Conservation (phyloP, 2,797 vertebrate species). For the Spinus pinus region DNA sequence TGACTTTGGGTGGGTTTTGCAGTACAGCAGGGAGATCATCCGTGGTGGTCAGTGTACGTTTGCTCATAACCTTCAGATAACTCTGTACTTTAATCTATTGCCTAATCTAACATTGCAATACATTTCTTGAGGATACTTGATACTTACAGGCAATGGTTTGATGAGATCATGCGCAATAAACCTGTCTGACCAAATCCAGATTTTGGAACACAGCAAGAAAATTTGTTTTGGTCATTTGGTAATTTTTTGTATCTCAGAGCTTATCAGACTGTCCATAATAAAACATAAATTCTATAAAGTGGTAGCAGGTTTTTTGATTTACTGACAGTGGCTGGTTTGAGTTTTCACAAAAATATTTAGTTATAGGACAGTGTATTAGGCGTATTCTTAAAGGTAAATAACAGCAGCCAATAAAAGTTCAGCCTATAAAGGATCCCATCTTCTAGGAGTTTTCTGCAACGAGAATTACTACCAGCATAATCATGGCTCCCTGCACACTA, state of each 20-base stretch:
- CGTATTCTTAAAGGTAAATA: slow-evolving; percentile 82
- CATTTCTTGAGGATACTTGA: slow-evolving; percentile 59
- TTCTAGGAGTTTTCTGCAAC: slow-evolving; percentile 74
- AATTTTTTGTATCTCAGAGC: slow-evolving; percentile 61
- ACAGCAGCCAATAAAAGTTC: slow-evolving; percentile 81
- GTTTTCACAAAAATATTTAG: slow-evolving; percentile 80
- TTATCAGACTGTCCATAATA: slow-evolving; percentile 44
- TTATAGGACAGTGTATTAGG: slow-evolving; percentile 74
- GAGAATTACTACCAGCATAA: slow-evolving; percentile 84
- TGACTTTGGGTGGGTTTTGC: neutral
- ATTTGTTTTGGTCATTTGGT: slow-evolving; percentile 65
- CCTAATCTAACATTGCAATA: slow-evolving; percentile 55
- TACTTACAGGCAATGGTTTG: slow-evolving; percentile 45
- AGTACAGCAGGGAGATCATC: neutral
- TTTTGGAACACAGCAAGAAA: slow-evolving; percentile 56
- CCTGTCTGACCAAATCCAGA: slow-evolving; percentile 39
- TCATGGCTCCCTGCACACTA: slow-evolving; percentile 86
- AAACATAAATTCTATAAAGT: slow-evolving; percentile 58
- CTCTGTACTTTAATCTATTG: neutral
- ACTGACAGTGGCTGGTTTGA: slow-evolving; percentile 58
- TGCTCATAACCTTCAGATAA: neutral
- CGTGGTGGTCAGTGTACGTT: neutral
- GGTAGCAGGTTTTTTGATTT: slow-evolving; percentile 71
- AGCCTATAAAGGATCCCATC: slow-evolving; percentile 79
- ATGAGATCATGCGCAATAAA: slow-evolving; percentile 58